Base-by-base conservation (phyloP, 2,113 vertebrate species). In the Antigone vipio region DNA sequence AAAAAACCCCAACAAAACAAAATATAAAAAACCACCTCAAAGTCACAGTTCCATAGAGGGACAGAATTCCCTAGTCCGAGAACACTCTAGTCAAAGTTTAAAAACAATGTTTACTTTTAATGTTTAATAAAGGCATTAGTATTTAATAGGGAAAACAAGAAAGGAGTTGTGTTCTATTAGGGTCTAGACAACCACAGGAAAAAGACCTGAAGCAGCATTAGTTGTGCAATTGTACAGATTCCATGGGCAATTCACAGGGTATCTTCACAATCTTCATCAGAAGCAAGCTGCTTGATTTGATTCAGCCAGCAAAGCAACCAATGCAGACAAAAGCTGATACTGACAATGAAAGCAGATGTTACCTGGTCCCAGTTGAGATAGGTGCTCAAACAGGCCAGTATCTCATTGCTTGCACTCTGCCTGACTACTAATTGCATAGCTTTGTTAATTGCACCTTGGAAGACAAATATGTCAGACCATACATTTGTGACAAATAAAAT, bases 361-460 rank as follows among this genome's bases (percentile, higher is more conserved):
- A 99, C 99, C 99, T 99, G 98, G 24, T 99, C 98, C 99, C 99
- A 99, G 56, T 72, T 98, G 72, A 99, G 98, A 81, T 98, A 99
- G 11, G 97, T 96, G 45, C 96, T 97, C 56, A 99, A 91, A 83
- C 97, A 99, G 85, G 94, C 42, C 72, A 98, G 95, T 44, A 98
- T 77, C 24, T 98, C 98, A 14, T 93, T 97, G 69, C 91, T 94
- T 29, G 99, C 98, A n/a, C 96, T 98, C 44, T 98, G 97, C 95
- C 98, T 98, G 93, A 98, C 97, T 64, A 99, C 95, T 18, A 98
- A 69, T 89, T 99, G 99, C 97, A 99, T 98, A 29, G 99, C 99
- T 92, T 98, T 98, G 85, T 98, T 99, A 82, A 99, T 91, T 50
- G 96, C 92, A 27, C 98, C 98, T 24, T 90, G 97, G n/a, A 97